A percentile compares a stretch with the other conserved stretches of the same genome.
Evolutionary conservation across 2,888 invertebrate species (phyloP).

Genomic region (Sympetrum striolatum): DNA sequence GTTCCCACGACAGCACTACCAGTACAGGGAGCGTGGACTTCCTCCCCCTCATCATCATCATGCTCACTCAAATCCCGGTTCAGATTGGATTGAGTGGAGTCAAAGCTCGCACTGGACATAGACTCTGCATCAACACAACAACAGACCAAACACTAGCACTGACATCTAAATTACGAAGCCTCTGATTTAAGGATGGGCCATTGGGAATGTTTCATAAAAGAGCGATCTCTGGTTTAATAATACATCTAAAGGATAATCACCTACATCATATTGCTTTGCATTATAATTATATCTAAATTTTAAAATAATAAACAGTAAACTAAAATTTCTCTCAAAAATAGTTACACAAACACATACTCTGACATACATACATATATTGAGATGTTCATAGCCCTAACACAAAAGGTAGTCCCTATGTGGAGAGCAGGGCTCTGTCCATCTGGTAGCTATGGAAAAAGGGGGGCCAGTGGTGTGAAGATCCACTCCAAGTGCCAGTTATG

Average conservation of each 20-base stretch:
- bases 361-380: too few species aligned
- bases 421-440: too few species aligned
- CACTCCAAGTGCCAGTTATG: too few species aligned
- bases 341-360: too few species aligned
- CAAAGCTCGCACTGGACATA: constrained; percentile 51
- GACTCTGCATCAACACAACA: constrained; percentile 49
- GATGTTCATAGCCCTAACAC: too few species aligned
- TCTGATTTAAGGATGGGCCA: background rate
- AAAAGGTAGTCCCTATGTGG: too few species aligned
- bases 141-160: constrained; percentile 45
- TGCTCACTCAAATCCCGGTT: constrained; percentile 48
- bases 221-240: background rate
- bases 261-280: background rate
- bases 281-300: background rate
- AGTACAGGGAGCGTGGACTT: constrained; percentile 47
- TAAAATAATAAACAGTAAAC: background rate
- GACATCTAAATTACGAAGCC: constrained; percentile 21
- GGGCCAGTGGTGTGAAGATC: too few species aligned
- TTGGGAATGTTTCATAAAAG: background rate
- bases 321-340: too few species aligned
- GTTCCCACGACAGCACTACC: constrained; percentile 46
- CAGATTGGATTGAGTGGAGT: constrained; percentile 48
- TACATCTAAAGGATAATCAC: background rate
- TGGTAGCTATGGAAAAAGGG: too few species aligned
- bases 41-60: constrained; percentile 45